Evolutionary conservation across 2,797 vertebrate species (phyloP), one percentile per base, ranked within the genome.

Genomic region (Cuculus canorus): DNA sequence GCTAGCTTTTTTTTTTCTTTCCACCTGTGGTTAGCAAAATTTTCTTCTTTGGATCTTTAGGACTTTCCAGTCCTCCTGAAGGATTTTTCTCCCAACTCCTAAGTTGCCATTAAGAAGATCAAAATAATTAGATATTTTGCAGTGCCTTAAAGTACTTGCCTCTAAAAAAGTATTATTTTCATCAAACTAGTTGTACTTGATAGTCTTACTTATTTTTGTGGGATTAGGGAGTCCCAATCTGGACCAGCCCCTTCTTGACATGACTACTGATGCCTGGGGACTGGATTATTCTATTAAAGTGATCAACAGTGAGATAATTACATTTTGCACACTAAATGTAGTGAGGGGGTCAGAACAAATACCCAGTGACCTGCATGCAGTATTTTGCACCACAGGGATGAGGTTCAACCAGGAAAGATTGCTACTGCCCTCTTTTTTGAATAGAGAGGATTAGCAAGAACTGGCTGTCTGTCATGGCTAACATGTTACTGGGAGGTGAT

Each of bases 391-490:
- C 53, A 37, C 48, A 27, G 30, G 3, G 13, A 18, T 66, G 84
- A 87, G 69, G 57, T 75, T 80, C 84, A 86, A 27, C n/a, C 52
- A 39, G 65, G 65, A 86, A 86, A 94, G 93, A 61, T 71, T 92
- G 90, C 91, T 96, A 54, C 90, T 94, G 93, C 93, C 93, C 90
- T n/a, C 95, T 91, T 91, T 81, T 93, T 90, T 90, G 69, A 93
- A 27, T 57, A 69, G 65, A 69, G 47, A 43, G 70, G 72, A 83
- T 91, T 50, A 86, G 82, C 72, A 81, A 79, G 82, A 87, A 33
- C 25, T 0, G 0, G 9, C 81, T 80, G 17, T 8, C 45, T 59
- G 33, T 32, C 5, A 1, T 9, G 52, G 56, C 30, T 80, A 45
- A 77, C 43, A 37, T 39, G 48, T 85, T 75, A 66, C 54, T 47